These are phyloP conservation scores for Pachydiplax longipennis DNA, from an alignment of 2,888 invertebrate species.

Conservation along the genomic window DNA sequence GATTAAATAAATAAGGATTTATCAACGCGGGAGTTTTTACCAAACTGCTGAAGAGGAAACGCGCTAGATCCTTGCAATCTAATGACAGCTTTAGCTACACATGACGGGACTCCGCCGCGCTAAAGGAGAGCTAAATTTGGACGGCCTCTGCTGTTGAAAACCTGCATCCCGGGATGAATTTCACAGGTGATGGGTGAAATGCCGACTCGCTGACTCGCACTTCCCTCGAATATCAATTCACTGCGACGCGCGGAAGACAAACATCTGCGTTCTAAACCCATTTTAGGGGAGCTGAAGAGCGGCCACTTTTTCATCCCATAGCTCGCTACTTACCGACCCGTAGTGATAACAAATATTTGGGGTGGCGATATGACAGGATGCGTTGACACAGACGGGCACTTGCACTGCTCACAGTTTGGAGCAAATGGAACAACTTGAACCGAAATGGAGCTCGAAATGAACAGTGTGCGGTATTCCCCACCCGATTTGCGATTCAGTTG, in stretches of 20 bases:
- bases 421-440: not conserved
- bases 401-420: not conserved
- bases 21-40: too few species aligned
- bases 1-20: too few species aligned
- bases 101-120: too few species aligned
- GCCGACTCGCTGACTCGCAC: not conserved
- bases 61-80: too few species aligned
- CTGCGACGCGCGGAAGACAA: not conserved
- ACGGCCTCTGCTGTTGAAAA: too few species aligned
- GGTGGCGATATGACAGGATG: not conserved
- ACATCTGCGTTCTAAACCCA: not conserved
- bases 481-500: too few species aligned
- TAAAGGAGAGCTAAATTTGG: too few species aligned
- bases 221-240: not conserved
- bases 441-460: not conserved
- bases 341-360: not conserved
- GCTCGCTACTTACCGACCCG: not conserved
- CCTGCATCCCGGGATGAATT: too few species aligned
- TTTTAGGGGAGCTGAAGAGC: not conserved
- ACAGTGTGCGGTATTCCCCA: not conserved
- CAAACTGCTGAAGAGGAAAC: too few species aligned
- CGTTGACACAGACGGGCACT: not conserved
- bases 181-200: too few species aligned
- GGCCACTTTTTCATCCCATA: not conserved
- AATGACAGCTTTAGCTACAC: too few species aligned